Percentiles rank a stretch among this genome's conserved stretches.
phyloP scores from a whole-genome alignment of 30 jellyfish, hydroid and myxozoan genomes.

The Turritopsis rubra region DNA sequence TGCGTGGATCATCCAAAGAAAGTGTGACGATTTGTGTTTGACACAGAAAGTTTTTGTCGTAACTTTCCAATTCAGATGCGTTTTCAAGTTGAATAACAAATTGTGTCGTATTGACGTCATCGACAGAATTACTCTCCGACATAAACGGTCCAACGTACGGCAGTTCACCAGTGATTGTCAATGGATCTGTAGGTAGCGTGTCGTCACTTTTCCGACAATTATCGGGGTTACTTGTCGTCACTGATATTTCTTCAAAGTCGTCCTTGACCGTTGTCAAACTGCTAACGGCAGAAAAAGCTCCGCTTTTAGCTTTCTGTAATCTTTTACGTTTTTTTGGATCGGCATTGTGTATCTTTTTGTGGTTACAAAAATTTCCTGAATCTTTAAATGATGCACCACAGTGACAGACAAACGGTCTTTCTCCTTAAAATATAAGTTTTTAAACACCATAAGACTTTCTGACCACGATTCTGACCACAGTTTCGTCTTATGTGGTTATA shows the following conservation, averaged over 20 bases:
- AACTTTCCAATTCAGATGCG: background rate
- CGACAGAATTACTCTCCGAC: background rate
- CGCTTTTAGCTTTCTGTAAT: background rate
- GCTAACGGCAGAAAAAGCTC: background rate
- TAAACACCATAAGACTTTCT: too few species aligned
- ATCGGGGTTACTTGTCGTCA: background rate
- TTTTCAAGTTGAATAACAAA: background rate
- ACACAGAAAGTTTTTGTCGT: background rate
- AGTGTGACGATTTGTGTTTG: background rate
- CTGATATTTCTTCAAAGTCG: background rate
- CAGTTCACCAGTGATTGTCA: background rate
- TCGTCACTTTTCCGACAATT: background rate
- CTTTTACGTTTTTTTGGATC: background rate
- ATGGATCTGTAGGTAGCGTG: background rate
- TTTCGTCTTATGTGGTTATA: too few species aligned
- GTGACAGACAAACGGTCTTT: conserved; percentile 8
- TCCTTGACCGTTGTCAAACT: background rate
- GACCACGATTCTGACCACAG: too few species aligned
- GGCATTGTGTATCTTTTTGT: background rate
- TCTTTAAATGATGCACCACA: conserved; percentile 9
- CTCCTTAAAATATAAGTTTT: background rate
- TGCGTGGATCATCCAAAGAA: background rate
- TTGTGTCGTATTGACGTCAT: background rate
- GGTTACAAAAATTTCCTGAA: conserved; percentile 4
- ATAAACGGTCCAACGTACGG: background rate